A percentile compares a stretch with the other conserved stretches of the same genome.
Evolutionary conservation across 2,888 invertebrate species (phyloP).

Genomic region (Drepana falcataria): DNA sequence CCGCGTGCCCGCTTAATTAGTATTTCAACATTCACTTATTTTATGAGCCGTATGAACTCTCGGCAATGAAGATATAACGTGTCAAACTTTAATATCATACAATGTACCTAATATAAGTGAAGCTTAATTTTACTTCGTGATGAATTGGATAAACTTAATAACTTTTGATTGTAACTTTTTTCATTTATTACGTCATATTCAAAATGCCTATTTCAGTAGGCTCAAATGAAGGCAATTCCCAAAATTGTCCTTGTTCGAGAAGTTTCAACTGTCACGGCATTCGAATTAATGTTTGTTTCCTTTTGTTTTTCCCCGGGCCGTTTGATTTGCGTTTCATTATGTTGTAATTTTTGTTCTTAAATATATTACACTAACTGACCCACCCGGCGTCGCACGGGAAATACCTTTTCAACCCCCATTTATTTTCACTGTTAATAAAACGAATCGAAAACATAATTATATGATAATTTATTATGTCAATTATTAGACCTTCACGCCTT

Average conservation of each 20-base stretch:
- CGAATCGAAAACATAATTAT: too few relatives aligned
- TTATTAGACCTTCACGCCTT: too few relatives aligned
- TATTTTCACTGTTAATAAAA: too few relatives aligned
- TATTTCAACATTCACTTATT: neutral
- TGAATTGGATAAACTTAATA: slow-evolving; percentile 77
- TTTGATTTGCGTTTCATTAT: slow-evolving; percentile 58
- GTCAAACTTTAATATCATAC: slow-evolving; percentile 2
- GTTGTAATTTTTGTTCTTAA: slow-evolving; percentile 34
- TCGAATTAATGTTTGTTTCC: slow-evolving; percentile 75
- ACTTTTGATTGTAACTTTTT: slow-evolving; percentile 76
- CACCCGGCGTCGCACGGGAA: too few relatives aligned
- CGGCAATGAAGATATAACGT: too few relatives aligned
- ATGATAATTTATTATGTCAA: too few relatives aligned
- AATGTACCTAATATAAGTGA: slow-evolving; percentile 42
- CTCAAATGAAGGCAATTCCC: slow-evolving; percentile 70
- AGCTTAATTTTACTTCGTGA: slow-evolving; percentile 55
- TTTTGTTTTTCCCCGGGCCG: slow-evolving; percentile 63
- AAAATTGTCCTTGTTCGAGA: slow-evolving; percentile 69
- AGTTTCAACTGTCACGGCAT: slow-evolving; percentile 73
- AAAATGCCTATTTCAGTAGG: slow-evolving; percentile 66
- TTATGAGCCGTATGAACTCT: neutral
- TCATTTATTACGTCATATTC: slow-evolving; percentile 74
- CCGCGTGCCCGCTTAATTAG: neutral
- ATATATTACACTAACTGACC: slow-evolving; percentile 2
- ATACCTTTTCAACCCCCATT: too few relatives aligned